phyloP scores from a whole-genome alignment of 92 coral and sea anemone genomes.

The Plumapathes pennacea region DNA sequence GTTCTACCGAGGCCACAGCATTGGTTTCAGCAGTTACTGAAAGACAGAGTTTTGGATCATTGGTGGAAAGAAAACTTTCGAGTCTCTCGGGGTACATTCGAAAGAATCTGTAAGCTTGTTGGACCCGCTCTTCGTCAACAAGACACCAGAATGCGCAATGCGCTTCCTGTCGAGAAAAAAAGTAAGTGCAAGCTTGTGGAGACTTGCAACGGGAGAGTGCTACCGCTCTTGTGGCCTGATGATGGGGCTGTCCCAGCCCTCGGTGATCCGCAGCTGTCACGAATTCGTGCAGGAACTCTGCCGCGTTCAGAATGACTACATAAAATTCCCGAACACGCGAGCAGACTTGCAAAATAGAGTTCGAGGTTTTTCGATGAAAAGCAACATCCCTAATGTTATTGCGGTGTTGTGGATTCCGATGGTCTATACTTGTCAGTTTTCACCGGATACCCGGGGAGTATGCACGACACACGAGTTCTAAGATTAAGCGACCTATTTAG shows the following conservation, averaged over 20 bases:
- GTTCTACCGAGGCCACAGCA: conserved; percentile 39
- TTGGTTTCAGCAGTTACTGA: conserved; percentile 37
- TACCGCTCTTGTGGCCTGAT: conserved; percentile 44
- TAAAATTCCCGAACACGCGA: conserved; percentile 29
- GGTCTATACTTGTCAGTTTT: conserved; percentile 44
- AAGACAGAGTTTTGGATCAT: conserved; percentile 16
- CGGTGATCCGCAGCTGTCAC: conserved; percentile 40
- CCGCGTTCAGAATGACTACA: conserved; percentile 25
- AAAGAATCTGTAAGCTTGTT: conserved; percentile 28
- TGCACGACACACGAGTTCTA: conserved; percentile 54
- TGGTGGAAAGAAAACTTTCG: conserved; percentile 37
- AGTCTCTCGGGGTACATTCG: conserved; percentile 33
- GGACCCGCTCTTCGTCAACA: conserved; percentile 15
- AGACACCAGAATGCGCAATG: conserved; percentile 29
- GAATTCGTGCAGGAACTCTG: conserved; percentile 38
- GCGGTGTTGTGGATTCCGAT: conserved; percentile 34
- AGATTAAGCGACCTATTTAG: conserved; percentile 35
- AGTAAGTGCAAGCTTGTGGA: conserved; percentile 18
- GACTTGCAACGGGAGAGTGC: conserved; percentile 40
- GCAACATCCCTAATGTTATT: conserved; percentile 47
- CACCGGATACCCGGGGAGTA: conserved; percentile 40
- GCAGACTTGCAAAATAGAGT: conserved; percentile 39
- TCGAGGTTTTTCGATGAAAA: conserved; percentile 25
- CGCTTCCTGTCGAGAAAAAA: conserved; percentile 14
- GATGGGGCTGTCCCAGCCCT: conserved; percentile 34